phyloP scores from a whole-genome alignment of 1,140 invertebrate genomes.

The Eubasilissa regina region DNA sequence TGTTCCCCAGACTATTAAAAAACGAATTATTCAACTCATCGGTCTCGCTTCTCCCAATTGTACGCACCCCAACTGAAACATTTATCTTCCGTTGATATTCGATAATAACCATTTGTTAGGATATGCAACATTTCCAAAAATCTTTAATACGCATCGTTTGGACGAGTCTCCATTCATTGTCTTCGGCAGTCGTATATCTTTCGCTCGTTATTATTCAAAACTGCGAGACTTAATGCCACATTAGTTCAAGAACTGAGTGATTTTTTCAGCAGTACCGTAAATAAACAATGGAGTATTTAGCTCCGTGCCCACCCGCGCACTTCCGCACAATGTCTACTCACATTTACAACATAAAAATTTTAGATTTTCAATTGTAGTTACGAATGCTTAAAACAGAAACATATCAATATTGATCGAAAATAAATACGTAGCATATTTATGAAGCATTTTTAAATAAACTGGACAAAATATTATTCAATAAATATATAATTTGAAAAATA shows the following conservation, averaged over 20 bases:
- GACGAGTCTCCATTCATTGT: slow-evolving; percentile 18
- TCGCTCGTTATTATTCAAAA: slow-evolving; percentile 27
- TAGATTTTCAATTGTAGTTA: neutral
- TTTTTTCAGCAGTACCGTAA: slow-evolving; percentile 27
- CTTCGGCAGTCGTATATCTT: slow-evolving; percentile 27
- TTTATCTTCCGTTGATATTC: slow-evolving; percentile 11
- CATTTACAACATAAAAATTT: neutral
- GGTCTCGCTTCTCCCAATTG: slow-evolving; percentile 22
- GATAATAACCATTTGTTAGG: slow-evolving; percentile 3
- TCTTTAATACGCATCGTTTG: slow-evolving; percentile 37
- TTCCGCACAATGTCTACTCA: neutral
- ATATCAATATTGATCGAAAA: no score
- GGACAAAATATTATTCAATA: no score
- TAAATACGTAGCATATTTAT: no score
- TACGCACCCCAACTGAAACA: neutral
- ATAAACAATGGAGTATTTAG: slow-evolving; percentile 41
- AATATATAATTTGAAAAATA: no score
- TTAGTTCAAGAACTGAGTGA: slow-evolving; percentile 34
- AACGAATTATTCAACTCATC: neutral
- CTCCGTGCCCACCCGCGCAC: slow-evolving; percentile 2
- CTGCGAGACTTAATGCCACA: slow-evolving; percentile 31
- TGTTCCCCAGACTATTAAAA: neutral
- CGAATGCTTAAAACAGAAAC: neutral
- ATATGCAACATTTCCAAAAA: neutral
- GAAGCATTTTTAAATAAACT: no score